A percentile compares a stretch with the other conserved stretches of the same genome.
phyloP scores from a whole-genome alignment of 1,140 invertebrate species.

The Hypothenemus hampei region DNA sequence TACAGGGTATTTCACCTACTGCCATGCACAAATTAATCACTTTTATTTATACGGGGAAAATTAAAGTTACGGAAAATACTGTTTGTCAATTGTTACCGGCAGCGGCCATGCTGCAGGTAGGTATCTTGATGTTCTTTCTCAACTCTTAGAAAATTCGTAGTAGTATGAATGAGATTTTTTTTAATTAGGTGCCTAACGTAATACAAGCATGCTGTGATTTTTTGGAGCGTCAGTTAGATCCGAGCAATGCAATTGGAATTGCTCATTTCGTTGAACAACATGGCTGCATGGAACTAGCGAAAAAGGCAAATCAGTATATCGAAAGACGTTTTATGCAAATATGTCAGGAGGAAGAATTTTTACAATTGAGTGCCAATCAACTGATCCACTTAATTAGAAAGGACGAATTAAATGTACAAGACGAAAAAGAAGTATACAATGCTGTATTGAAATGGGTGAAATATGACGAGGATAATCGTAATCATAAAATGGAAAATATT shows the following conservation, averaged over 20 bases:
- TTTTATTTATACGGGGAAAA: constrained; percentile 89
- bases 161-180: too few species aligned
- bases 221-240: constrained; percentile 83
- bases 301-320: constrained; percentile 85
- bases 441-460: constrained; percentile 88
- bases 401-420: constrained; percentile 85
- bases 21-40: constrained; percentile 77
- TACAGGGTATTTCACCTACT: constrained; percentile 83
- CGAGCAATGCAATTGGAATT: constrained; percentile 91
- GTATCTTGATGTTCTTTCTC: neutral
- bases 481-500: constrained; percentile 81
- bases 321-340: constrained; percentile 86
- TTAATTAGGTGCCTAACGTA: constrained; percentile 77
- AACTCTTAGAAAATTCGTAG: too few species aligned
- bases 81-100: constrained; percentile 86
- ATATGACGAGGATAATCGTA: constrained; percentile 77
- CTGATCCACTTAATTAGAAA: constrained; percentile 74
- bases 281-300: constrained; percentile 74
- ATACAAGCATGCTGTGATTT: constrained; percentile 88
- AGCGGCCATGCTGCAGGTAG: constrained; percentile 89
- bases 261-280: constrained; percentile 89
- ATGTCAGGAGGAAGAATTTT: constrained; percentile 85
- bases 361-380: constrained; percentile 74
- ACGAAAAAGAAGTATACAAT: constrained; percentile 87
- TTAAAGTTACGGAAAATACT: constrained; percentile 82